phyloP scores from a whole-genome alignment of 2,888 invertebrate species.

The Diaprepes abbreviatus region DNA sequence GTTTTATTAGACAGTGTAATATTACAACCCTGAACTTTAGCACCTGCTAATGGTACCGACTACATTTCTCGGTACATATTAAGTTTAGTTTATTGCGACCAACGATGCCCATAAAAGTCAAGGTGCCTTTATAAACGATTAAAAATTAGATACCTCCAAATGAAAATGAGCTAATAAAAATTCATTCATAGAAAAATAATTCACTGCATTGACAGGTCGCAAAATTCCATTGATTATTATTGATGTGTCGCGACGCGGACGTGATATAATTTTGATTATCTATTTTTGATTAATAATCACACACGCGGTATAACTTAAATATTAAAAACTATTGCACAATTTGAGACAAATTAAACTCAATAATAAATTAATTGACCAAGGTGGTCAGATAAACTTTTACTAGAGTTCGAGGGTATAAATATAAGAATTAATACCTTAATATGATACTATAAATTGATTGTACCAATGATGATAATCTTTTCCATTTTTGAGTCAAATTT shows the following conservation, averaged over 20 bases:
- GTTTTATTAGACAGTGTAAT: no score
- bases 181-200: constrained; percentile 9
- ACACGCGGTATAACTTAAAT: background rate
- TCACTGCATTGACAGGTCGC: constrained; percentile 3
- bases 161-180: background rate
- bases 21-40: background rate
- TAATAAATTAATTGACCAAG: no score
- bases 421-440: no score
- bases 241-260: constrained; percentile 7
- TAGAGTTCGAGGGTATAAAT: no score
- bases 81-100: no score
- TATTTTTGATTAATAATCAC: constrained; percentile 12
- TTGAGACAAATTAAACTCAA: no score
- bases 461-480: no score
- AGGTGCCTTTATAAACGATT: background rate
- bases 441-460: no score
- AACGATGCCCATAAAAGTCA: background rate
- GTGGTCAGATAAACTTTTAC: no score
- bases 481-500: no score
- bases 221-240: constrained; percentile 24
- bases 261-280: constrained; percentile 19
- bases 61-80: background rate
- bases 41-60: background rate
- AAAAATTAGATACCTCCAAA: background rate
- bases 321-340: background rate